Evolutionary conservation across 1,140 invertebrate species (phyloP), one percentile per base, ranked within the genome.

Genomic region (Cydia strobilella): DNA sequence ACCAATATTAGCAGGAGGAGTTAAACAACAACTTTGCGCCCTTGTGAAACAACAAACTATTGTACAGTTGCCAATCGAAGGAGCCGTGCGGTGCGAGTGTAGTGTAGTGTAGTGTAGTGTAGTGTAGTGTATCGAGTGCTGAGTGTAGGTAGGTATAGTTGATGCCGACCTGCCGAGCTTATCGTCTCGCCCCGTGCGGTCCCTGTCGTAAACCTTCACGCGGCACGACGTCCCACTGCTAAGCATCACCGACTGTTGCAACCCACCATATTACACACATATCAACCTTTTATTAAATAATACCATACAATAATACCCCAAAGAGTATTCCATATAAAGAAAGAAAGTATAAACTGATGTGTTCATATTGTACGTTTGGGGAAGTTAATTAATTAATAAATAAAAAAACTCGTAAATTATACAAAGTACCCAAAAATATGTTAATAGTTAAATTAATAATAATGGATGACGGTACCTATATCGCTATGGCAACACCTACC

Each of bases 101-200:
- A n/a, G n/a, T n/a, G n/a, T n/a, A n/a, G n/a, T n/a, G n/a, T n/a
- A n/a, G n/a, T n/a, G n/a, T n/a, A n/a, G n/a, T n/a, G n/a, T n/a
- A n/a, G n/a, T n/a, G n/a, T n/a, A n/a, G n/a, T n/a, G n/a, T n/a
- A n/a, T n/a, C n/a, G n/a, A n/a, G n/a, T n/a, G n/a, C n/a, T n/a
- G n/a, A n/a, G n/a, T n/a, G n/a, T n/a, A n/a, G n/a, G n/a, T n/a
- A n/a, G n/a, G n/a, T n/a, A 72, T 72, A 63, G 72, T 74, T n/a
- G 73, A 72, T 35, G 39, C 84, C 80, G 84, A 97, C 96, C 96
- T 97, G 95, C 96, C 96, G 84, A 97, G 95, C 83, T 94, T 94
- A 91, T 97, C 96, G 91, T 97, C 96, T 87, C 94, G 93, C 85
- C 95, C 95, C 84, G 95, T 94, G 85, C 95, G 95, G 94, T 97